phyloP scores from a whole-genome alignment of 2,113 vertebrate species.

The Hystrix brachyura region DNA sequence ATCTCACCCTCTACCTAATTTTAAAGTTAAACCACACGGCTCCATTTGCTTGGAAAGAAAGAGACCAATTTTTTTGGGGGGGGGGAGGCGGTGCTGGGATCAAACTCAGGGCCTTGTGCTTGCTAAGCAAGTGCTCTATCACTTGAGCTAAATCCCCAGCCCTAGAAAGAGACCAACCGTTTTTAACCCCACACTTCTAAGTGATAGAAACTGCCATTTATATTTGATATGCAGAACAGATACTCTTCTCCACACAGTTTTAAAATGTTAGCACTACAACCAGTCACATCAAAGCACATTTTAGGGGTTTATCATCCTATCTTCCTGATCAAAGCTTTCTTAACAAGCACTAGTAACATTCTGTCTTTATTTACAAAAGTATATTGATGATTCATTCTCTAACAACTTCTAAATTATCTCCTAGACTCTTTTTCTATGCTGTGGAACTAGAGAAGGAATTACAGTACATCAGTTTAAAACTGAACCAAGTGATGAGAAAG shows the following conservation, averaged over 20 bases:
- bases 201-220: neutral
- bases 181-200: constrained; percentile 49
- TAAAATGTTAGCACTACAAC: neutral
- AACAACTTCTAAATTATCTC: constrained; percentile 60
- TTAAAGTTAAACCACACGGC: constrained; percentile 30
- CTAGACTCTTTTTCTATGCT: constrained; percentile 79
- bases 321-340: neutral
- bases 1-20: neutral
- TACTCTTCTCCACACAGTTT: neutral
- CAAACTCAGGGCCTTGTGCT: no score
- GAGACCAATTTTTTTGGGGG: neutral
- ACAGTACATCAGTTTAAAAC: constrained; percentile 45
- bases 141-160: no score
- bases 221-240: neutral
- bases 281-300: neutral
- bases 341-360: neutral
- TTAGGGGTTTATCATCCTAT: neutral
- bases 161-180: neutral
- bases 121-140: no score
- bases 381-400: constrained; percentile 39
- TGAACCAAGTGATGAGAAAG: constrained; percentile 60
- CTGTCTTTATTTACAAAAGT: neutral
- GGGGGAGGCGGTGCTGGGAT: no score
- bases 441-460: constrained; percentile 72
- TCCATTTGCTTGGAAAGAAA: constrained; percentile 31